A percentile compares a stretch with the other conserved stretches of the same genome.
Evolutionary conservation across 1,140 invertebrate genomes (phyloP).

Genomic region (Aphelenchoides besseyi): DNA sequence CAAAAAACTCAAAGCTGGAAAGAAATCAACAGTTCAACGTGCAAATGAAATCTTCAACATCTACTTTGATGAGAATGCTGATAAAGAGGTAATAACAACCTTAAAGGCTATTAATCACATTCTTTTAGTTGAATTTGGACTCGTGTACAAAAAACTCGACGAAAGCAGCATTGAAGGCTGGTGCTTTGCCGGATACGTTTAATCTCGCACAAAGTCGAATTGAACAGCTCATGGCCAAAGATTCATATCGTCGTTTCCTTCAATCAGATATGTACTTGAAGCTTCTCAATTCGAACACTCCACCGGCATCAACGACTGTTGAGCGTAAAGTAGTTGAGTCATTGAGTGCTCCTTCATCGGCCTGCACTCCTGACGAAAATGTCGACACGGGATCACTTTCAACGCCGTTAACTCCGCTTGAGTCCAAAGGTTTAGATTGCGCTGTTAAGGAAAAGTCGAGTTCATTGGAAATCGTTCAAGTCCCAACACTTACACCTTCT

Average conservation of each 20-base stretch:
- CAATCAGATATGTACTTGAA: conserved; percentile 41
- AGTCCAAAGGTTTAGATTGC: too few species aligned
- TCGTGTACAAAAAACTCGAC: conserved; percentile 43
- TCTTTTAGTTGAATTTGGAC: conserved; percentile 45
- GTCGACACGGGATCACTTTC: too few species aligned
- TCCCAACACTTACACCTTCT: too few species aligned
- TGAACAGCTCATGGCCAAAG: conserved; percentile 50
- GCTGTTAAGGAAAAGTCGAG: too few species aligned
- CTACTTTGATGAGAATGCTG: conserved; percentile 34
- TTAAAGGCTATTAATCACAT: neutral
- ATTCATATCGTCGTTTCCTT: conserved; percentile 47
- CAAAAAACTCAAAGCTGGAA: conserved; percentile 42
- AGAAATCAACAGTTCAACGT: conserved; percentile 38
- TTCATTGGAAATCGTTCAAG: too few species aligned
- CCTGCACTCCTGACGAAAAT: neutral
- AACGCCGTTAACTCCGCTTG: too few species aligned
- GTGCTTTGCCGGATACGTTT: conserved; percentile 36
- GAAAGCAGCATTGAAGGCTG: conserved; percentile 33
- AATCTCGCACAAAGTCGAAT: conserved; percentile 43
- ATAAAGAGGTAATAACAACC: conserved; percentile 39
- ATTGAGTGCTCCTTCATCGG: neutral
- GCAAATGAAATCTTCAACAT: conserved; percentile 38
- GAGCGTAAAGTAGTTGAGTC: neutral
- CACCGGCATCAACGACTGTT: conserved; percentile 6
- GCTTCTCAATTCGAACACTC: conserved; percentile 26